Percentiles rank a stretch among this genome's conserved stretches.
phyloP scores from a whole-genome alignment of 2,113 vertebrate species.

The Alectura lathami region DNA sequence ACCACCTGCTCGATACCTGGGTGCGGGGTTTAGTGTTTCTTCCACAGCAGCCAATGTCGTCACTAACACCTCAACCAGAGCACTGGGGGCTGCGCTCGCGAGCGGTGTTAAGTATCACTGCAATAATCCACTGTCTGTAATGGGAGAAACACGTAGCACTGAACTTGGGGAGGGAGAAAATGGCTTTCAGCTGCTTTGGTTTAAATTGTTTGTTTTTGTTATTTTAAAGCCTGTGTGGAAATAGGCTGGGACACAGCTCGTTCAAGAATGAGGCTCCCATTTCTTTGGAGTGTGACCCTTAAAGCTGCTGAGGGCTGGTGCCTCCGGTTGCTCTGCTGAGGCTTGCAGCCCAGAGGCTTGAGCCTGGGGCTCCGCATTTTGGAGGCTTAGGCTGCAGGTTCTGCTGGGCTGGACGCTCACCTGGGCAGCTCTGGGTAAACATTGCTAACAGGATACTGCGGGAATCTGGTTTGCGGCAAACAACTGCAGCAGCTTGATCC shows the following conservation, averaged over 20 bases:
- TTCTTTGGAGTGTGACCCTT: neutral
- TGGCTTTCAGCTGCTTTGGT: conserved; percentile 51
- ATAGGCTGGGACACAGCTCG: neutral
- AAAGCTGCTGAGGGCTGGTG: neutral
- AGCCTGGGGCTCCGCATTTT: neutral
- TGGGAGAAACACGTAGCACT: neutral
- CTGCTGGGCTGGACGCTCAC: fast-evolving
- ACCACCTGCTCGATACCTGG: neutral
- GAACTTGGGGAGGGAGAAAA: conserved; percentile 26
- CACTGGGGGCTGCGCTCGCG: fast-evolving
- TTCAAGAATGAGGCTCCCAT: neutral
- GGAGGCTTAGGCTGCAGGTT: fast-evolving
- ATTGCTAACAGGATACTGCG: neutral
- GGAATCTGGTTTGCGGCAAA: neutral
- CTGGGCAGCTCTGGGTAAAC: neutral
- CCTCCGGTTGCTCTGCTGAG: neutral
- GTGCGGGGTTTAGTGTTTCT: conserved; percentile 15
- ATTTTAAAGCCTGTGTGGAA: conserved; percentile 41
- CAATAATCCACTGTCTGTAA: conserved; percentile 35
- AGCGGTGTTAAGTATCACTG: neutral
- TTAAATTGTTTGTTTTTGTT: conserved; percentile 54
- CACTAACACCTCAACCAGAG: conserved; percentile 33
- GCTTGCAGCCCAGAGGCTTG: neutral
- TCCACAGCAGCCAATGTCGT: neutral
- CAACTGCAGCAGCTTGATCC: neutral